A percentile compares a stretch with the other conserved stretches of the same genome.
phyloP scores from a whole-genome alignment of 1,140 invertebrate genomes.

The Eupristina koningsbergeri region DNA sequence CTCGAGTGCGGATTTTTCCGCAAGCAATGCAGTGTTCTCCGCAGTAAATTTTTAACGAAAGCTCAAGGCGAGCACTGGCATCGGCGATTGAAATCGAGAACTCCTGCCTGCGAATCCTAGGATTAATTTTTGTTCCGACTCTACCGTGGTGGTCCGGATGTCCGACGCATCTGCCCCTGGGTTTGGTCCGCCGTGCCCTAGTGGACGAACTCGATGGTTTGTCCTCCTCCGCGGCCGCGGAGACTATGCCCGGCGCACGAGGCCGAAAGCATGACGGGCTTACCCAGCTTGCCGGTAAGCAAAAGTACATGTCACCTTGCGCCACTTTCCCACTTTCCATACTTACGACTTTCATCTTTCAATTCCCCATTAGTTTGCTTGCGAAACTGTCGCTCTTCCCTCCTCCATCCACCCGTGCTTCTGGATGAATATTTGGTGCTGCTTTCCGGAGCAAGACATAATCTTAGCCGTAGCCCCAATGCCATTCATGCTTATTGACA shows the following conservation, averaged over 20 bases:
- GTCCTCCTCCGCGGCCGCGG: not conserved
- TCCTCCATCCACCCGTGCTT: not conserved
- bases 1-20: not conserved
- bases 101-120: no score
- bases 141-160: not conserved
- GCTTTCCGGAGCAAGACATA: not conserved
- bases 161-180: not conserved
- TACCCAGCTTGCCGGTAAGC: slow-evolving; percentile 44
- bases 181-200: not conserved
- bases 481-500: no score
- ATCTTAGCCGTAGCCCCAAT: not conserved
- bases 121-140: not conserved
- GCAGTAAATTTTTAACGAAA: not conserved
- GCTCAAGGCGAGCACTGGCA: not conserved
- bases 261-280: slow-evolving; percentile 36
- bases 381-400: not conserved
- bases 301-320: slow-evolving; percentile 5
- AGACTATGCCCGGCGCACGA: not conserved
- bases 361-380: not conserved
- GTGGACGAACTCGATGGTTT: not conserved
- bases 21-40: not conserved
- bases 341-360: no score
- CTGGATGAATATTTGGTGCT: not conserved
- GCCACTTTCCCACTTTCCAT: no score
- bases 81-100: not conserved